These are phyloP conservation scores for Xenus cinereus DNA, from an alignment of 2,113 vertebrate species.

Conservation along the genomic window DNA sequence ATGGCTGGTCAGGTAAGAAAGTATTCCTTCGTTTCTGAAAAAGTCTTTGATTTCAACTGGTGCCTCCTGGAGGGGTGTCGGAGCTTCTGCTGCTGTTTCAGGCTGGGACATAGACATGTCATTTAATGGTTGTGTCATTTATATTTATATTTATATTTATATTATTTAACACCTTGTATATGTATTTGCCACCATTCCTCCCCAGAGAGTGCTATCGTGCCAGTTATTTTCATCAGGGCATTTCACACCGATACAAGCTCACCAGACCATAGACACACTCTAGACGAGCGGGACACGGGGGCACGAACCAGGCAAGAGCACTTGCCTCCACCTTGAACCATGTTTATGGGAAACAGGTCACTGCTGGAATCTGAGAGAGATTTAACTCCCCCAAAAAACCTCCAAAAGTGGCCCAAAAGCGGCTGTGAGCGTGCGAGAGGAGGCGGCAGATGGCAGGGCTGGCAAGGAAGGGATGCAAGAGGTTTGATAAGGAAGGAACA, in stretches of 20 bases:
- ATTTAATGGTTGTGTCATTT: neutral
- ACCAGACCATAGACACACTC: fast-evolving
- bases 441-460: neutral
- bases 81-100: neutral
- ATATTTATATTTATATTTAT: neutral
- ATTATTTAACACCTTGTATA: too few relatives aligned
- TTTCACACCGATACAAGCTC: fast-evolving
- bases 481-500: conserved; percentile 64
- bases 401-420: neutral
- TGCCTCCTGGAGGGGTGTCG: neutral
- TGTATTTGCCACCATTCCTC: neutral
- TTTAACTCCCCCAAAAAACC: fast-evolving
- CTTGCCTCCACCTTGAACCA: fast-evolving
- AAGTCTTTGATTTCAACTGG: neutral
- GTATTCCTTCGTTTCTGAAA: neutral
- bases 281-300: neutral
- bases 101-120: neutral
- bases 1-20: neutral
- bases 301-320: fast-evolving
- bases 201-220: neutral
- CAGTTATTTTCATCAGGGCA: neutral
- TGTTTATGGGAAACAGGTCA: fast-evolving
- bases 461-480: conserved; percentile 31
- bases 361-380: neutral
- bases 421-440: neutral